A percentile compares a stretch with the other conserved stretches of the same genome.
These are phyloP conservation scores for Harpegnathos saltator DNA, from an alignment of 1,140 invertebrate species.

Conservation along the genomic window DNA sequence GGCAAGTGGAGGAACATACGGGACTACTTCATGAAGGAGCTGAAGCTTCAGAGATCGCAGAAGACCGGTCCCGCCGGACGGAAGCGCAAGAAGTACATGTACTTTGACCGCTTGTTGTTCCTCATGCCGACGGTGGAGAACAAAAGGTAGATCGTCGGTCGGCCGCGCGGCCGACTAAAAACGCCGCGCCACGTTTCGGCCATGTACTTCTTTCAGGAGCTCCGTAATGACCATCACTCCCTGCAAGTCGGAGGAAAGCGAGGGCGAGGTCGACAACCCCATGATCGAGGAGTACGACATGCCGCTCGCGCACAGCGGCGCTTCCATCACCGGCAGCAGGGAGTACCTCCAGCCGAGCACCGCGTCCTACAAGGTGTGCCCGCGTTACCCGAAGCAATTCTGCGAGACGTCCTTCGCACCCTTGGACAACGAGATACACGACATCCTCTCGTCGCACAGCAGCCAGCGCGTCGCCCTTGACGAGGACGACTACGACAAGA, in stretches of 20 bases:
- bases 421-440: constrained; percentile 80
- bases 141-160: constrained; percentile 74
- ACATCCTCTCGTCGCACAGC: constrained; percentile 78
- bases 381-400: constrained; percentile 77
- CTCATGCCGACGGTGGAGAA: constrained; percentile 80
- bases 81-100: constrained; percentile 81
- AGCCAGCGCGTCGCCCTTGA: constrained; percentile 73
- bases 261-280: constrained; percentile 77
- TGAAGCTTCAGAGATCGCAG: constrained; percentile 77
- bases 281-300: constrained; percentile 80
- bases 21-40: constrained; percentile 83
- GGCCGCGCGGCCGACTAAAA: neutral
- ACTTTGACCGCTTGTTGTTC: constrained; percentile 80
- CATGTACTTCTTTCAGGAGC: constrained; percentile 28
- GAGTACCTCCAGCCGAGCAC: constrained; percentile 74
- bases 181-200: neutral
- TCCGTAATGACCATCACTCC: constrained; percentile 27
- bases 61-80: constrained; percentile 64
- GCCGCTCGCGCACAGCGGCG: constrained; percentile 70
- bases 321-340: constrained; percentile 62
- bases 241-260: constrained; percentile 77
- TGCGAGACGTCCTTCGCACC: constrained; percentile 80
- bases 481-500: constrained; percentile 84
- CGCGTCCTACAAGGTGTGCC: constrained; percentile 68
- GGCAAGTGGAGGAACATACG: constrained; percentile 83